Percentiles rank a stretch among this genome's conserved stretches.
Evolutionary conservation across 2,113 vertebrate genomes (phyloP).

Genomic region (Bombycilla garrulus): DNA sequence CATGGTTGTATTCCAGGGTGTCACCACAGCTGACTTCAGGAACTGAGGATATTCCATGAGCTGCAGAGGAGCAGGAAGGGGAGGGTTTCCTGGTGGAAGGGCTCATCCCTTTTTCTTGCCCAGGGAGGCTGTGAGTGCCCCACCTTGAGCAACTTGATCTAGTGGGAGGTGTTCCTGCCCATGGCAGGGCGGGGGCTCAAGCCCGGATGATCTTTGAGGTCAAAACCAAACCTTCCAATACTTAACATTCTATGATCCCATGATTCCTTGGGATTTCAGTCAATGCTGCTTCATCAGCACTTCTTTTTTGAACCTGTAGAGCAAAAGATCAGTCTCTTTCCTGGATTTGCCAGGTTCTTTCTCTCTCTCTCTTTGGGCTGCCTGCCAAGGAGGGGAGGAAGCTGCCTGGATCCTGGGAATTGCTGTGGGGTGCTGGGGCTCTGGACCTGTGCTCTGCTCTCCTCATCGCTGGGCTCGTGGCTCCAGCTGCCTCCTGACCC

Average conservation of each 20-base stretch:
- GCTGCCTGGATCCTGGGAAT: neutral
- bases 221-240: neutral
- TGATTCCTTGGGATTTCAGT: neutral
- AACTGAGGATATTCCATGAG: fast-evolving
- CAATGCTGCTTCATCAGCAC: neutral
- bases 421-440: neutral
- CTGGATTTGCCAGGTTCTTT: neutral
- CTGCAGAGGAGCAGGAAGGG: neutral
- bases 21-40: neutral
- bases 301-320: neutral
- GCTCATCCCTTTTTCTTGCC: neutral
- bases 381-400: neutral
- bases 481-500: neutral
- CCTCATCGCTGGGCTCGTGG: fast-evolving
- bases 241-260: neutral
- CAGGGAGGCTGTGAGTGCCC: neutral
- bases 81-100: neutral
- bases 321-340: neutral
- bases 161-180: neutral
- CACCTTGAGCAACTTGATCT: neutral
- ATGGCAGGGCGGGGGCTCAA: neutral
- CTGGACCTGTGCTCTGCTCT: fast-evolving
- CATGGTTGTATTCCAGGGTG: fast-evolving
- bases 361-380: neutral
- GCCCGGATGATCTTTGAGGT: neutral